phyloP scores from a whole-genome alignment of 2,888 invertebrate species.

The Crossocerus cetratus region DNA sequence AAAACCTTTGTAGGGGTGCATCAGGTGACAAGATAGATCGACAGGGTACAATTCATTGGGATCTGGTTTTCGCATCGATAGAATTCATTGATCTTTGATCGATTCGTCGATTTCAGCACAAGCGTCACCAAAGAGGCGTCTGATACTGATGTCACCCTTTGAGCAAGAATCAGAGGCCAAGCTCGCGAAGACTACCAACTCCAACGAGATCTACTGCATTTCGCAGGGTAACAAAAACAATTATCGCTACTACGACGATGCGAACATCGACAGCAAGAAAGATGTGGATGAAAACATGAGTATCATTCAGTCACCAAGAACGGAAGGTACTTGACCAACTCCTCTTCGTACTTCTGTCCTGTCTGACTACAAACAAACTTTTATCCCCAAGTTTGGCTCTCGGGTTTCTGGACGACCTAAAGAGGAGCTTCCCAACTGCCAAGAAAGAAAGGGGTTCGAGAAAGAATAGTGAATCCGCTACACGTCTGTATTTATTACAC shows the following conservation, averaged over 20 bases:
- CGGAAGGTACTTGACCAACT: slow-evolving; percentile 50
- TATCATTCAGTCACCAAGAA: slow-evolving; percentile 55
- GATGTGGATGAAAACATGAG: slow-evolving; percentile 65
- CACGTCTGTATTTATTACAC: not conserved
- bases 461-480: not conserved
- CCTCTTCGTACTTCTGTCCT: not conserved
- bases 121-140: slow-evolving; percentile 60
- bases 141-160: slow-evolving; percentile 66
- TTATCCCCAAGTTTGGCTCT: slow-evolving; percentile 56
- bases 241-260: slow-evolving; percentile 44
- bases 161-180: slow-evolving; percentile 60
- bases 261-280: slow-evolving; percentile 56
- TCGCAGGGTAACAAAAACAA: slow-evolving; percentile 37
- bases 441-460: not conserved
- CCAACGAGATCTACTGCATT: slow-evolving; percentile 50
- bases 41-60: slow-evolving; percentile 49
- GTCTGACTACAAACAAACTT: not conserved
- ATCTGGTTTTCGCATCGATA: no score
- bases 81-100: not conserved
- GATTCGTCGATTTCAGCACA: slow-evolving; percentile 45
- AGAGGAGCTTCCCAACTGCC: not conserved
- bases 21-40: slow-evolving; percentile 64
- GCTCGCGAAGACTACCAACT: slow-evolving; percentile 48
- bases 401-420: slow-evolving; percentile 61
- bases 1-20: slow-evolving; percentile 66